Conservation (phyloP, 37 sponge, comb jelly and placozoan species). For the Oopsacas minuta region DNA sequence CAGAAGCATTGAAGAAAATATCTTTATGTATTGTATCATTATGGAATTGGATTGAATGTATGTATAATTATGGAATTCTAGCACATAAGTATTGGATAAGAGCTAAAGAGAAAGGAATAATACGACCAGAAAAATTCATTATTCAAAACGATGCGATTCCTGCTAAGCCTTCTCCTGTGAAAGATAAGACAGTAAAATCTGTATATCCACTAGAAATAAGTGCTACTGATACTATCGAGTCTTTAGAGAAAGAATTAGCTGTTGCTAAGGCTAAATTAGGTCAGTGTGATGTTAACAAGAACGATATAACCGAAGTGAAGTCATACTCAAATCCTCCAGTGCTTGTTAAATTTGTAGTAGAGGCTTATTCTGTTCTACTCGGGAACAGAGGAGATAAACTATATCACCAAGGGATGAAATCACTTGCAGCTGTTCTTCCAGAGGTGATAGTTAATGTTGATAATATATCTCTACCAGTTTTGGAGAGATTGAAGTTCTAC, state of each 20-base stretch:
- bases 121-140: too few species aligned
- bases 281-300: not conserved
- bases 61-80: not conserved
- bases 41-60: not conserved
- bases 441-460: not conserved
- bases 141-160: not conserved
- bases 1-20: not conserved
- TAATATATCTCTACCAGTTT: not conserved
- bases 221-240: not conserved
- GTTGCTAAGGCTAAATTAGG: not conserved
- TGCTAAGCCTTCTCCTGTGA: not conserved
- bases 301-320: not conserved
- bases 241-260: not conserved
- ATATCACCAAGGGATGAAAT: not conserved
- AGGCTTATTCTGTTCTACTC: not conserved
- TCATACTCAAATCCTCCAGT: not conserved
- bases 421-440: not conserved
- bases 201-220: not conserved
- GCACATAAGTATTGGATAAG: not conserved
- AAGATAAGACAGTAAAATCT: not conserved
- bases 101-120: not conserved
- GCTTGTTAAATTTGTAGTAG: not conserved
- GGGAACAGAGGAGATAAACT: not conserved
- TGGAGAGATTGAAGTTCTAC: not conserved
- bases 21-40: not conserved